These are phyloP conservation scores for Limnephilus lunatus DNA, from an alignment of 2,888 invertebrate genomes.

Conservation along the genomic window DNA sequence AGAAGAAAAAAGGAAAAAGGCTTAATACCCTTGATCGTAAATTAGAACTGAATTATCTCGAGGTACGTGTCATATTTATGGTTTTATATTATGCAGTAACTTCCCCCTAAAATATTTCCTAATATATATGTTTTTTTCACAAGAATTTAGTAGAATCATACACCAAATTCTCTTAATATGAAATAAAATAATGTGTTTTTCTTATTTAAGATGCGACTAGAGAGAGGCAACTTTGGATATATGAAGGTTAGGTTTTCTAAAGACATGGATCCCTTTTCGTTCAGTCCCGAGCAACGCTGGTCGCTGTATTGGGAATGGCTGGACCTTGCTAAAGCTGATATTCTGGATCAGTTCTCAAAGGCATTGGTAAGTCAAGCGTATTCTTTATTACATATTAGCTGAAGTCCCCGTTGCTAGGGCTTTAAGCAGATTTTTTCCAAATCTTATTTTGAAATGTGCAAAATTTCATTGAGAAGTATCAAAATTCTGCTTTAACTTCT, in stretches of 20 bases:
- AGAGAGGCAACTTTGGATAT: not conserved
- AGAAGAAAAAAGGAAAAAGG: not conserved
- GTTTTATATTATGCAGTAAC: not conserved
- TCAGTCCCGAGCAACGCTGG: slow-evolving; percentile 70
- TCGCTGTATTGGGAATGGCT: slow-evolving; percentile 69
- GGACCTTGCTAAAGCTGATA: not conserved
- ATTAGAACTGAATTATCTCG: not conserved
- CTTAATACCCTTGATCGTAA: not conserved
- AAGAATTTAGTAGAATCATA: not conserved
- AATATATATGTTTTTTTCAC: not conserved
- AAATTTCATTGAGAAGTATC: too few relatives aligned
- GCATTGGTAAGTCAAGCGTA: not conserved
- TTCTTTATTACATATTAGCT: too few relatives aligned
- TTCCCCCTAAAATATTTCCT: not conserved
- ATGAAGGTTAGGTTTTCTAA: not conserved
- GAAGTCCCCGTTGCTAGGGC: too few relatives aligned
- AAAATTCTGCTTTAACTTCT: too few relatives aligned
- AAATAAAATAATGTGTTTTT: not conserved
- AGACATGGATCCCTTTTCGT: not conserved
- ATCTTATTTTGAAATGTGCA: too few relatives aligned
- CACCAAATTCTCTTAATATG: not conserved
- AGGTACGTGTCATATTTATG: not conserved
- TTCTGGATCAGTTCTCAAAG: not conserved
- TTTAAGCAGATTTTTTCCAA: too few relatives aligned
- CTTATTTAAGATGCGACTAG: not conserved